Evolutionary conservation across 2,113 vertebrate genomes (phyloP), one percentile per base, ranked within the genome.

Genomic region (Onychostoma macrolepis): DNA sequence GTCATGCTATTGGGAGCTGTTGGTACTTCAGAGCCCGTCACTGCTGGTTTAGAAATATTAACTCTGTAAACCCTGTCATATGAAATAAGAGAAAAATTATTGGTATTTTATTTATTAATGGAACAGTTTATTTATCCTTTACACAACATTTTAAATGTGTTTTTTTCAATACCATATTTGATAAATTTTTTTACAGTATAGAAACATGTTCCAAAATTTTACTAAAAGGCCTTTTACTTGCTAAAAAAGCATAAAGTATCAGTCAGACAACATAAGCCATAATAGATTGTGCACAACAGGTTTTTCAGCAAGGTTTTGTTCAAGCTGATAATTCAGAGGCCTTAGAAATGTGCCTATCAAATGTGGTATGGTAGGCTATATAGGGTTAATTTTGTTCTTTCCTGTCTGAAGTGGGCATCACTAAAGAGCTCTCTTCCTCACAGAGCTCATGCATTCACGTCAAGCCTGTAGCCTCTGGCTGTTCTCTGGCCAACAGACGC

Each of bases 401-500:
- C 72, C 41, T 76, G 83, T 2, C 13, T 84, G 21, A 13, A 28
- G 21, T 71, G 28, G 38, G 48, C 69, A 53, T 83, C 41, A 71
- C 38, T 24, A 53, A 50, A 28, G 19, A 67, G 6, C n/a, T 61
- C 21, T 56, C 21, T 21, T 43, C 38, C 24, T 75, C 71, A 15
- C 38, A 76, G 74, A 76, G 41, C 41, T 77, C 6, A 78, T 78
- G 61, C n/a, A 30, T 45, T 77, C 24, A 36, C 19, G 36, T 80
- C 63, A 81, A 48, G 10, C 45, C 21, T 56, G 15, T 80, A 50
- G 21, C 74, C 69, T 85, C 36, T 9, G 33, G 84, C 74, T 56
- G 58, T 84, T 82, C 53, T 61, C 48, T 75, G 79, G 28, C 79
- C 56, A 72, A 26, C 77, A 86, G 63, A 67, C 56, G 21, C 58